Evolutionary conservation across 2,113 vertebrate genomes (phyloP).

Genomic region (Plecotus auritus): DNA sequence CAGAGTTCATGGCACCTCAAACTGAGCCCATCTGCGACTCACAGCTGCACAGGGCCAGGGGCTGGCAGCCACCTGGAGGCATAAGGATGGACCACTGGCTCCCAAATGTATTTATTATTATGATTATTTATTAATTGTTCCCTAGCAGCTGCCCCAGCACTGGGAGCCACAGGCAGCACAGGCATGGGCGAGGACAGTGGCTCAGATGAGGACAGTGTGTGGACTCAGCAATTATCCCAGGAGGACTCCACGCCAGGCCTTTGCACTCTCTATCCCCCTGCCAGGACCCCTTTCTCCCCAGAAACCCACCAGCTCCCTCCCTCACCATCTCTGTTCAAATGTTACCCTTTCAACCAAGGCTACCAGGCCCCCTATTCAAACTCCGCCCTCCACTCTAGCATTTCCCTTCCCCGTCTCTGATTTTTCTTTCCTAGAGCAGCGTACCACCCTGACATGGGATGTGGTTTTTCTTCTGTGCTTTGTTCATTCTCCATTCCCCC

Average conservation of each 20-base stretch:
- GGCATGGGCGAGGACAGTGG: not conserved
- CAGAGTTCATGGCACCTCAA: not conserved
- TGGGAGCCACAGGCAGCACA: not conserved
- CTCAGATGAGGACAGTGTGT: fast-evolving
- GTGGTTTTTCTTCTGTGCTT: not conserved
- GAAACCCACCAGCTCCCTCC: not conserved
- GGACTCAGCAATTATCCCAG: not conserved
- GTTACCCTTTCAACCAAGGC: not conserved
- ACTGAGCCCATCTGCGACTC: not conserved
- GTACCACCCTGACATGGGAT: not conserved
- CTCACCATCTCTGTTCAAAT: not conserved
- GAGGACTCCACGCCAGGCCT: not conserved
- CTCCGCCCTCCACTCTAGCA: not conserved
- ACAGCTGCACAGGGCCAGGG: not conserved
- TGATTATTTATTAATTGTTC: not conserved
- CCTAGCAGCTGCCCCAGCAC: not conserved
- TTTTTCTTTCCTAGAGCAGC: not conserved
- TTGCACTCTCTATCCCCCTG: not conserved
- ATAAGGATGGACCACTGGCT: not conserved
- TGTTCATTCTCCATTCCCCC: not conserved
- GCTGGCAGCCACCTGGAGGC: not conserved
- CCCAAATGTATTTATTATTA: not conserved
- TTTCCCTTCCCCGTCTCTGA: not conserved
- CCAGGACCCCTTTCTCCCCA: not conserved
- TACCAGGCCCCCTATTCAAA: not conserved